Evolutionary conservation across 2,113 vertebrate genomes (phyloP).

Genomic region (Colaptes auratus): DNA sequence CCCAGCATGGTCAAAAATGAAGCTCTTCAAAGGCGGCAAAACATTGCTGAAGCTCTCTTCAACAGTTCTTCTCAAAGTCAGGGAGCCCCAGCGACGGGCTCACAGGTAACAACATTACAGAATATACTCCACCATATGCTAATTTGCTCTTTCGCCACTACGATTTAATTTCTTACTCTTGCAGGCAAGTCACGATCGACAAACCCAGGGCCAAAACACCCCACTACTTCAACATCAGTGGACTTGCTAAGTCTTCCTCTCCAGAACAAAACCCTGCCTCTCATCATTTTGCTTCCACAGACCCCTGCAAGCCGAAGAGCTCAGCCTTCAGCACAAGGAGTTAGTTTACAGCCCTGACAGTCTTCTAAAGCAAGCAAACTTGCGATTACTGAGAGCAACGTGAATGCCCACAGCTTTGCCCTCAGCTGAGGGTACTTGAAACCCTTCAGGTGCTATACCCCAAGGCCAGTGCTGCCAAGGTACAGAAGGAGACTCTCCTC

Average conservation of each 20-base stretch:
- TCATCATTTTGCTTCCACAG: neutral
- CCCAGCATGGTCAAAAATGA: neutral
- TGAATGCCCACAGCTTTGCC: neutral
- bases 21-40: neutral
- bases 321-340: neutral
- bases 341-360: neutral
- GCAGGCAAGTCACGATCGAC: neutral
- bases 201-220: neutral
- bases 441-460: neutral
- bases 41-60: neutral
- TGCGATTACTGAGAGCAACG: neutral
- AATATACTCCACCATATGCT: neutral
- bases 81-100: neutral
- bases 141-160: rapidly evolving
- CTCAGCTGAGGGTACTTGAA: neutral
- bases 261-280: neutral
- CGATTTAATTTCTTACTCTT: neutral
- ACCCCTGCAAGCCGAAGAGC: neutral
- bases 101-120: neutral
- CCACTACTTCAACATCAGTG: neutral
- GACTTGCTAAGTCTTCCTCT: neutral
- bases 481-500: neutral
- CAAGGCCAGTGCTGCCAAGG: neutral
- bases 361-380: neutral
- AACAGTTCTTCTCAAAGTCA: constrained; percentile 9